Percentiles rank a stretch among this genome's conserved stretches.
Conservation (phyloP, 2,113 vertebrate genomes). For the Thinocorus orbignyianus region DNA sequence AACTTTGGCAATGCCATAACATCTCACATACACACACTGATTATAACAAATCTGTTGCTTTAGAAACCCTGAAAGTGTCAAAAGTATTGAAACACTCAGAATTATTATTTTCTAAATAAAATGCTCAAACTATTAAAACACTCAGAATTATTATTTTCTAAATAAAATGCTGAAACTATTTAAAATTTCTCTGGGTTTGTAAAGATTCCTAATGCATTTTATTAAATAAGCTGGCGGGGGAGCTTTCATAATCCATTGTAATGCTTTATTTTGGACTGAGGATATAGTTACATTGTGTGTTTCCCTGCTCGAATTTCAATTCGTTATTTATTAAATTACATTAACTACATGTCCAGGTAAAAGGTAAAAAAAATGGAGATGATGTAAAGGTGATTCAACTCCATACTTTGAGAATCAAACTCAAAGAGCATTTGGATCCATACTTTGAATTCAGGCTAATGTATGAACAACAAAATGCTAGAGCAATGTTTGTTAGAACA, state of each 20-base stretch:
- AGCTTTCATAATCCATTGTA: not conserved
- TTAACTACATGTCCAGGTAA: fast-evolving
- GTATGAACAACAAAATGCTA: not conserved
- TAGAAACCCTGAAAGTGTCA: not conserved
- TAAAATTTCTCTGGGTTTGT: not conserved
- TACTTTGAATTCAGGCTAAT: not conserved
- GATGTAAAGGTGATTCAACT: not conserved
- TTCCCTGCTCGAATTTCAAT: not conserved
- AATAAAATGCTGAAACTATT: not conserved
- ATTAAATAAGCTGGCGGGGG: not conserved
- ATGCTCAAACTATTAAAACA: not conserved
- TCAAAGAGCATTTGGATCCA: not conserved
- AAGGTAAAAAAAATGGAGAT: not conserved
- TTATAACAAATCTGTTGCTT: not conserved
- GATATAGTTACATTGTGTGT: not conserved
- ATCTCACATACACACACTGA: fast-evolving
- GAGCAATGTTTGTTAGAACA: not conserved
- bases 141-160: not conserved
- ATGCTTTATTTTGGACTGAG: not conserved
- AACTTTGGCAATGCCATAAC: not conserved
- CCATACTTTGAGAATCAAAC: not conserved
- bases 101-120: not conserved
- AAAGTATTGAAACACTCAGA: not conserved
- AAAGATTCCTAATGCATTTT: not conserved
- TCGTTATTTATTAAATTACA: too few species aligned